Conservation (phyloP, 2,888 invertebrate genomes). For the Macrosoma leucophasiata region DNA sequence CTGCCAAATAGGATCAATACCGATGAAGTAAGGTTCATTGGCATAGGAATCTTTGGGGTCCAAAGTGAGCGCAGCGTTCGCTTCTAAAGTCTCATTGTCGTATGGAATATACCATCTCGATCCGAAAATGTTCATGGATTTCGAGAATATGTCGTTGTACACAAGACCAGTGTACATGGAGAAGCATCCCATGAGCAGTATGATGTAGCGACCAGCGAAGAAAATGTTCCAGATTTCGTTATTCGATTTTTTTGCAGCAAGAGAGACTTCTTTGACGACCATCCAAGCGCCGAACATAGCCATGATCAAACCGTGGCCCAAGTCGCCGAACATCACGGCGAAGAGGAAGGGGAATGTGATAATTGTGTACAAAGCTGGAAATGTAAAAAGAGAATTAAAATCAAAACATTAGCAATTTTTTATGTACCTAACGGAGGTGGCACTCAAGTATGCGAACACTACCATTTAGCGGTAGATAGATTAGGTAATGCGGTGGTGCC, state of each 20-base stretch:
- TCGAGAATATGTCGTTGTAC: conserved; percentile 98
- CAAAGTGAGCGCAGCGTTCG: conserved; percentile 72
- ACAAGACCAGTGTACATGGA: conserved; percentile 98
- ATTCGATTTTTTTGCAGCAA: conserved; percentile 80
- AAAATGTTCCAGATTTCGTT: conserved; percentile 98
- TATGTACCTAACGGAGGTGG: too few species aligned
- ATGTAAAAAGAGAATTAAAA: too few species aligned
- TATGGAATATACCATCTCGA: conserved; percentile 85
- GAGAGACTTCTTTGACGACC: conserved; percentile 85
- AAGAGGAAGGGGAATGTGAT: conserved; percentile 97
- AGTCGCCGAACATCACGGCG: conserved; percentile 97
- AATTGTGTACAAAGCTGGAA: conserved; percentile 87
- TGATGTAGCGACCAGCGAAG: conserved; percentile 98
- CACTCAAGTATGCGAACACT: too few species aligned
- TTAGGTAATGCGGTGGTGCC: too few species aligned
- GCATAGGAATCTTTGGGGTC: conserved; percentile 79
- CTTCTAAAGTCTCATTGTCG: conserved; percentile 66
- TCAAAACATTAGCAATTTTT: too few species aligned
- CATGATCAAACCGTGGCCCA: conserved; percentile 93
- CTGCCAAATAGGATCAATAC: conserved; percentile 89
- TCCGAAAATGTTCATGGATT: conserved; percentile 96
- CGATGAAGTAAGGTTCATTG: conserved; percentile 88
- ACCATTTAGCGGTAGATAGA: too few species aligned
- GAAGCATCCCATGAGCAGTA: conserved; percentile 97
- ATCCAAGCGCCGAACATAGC: conserved; percentile 86